Conservation (phyloP, 2,797 vertebrate species). For the Alectoris magna region DNA sequence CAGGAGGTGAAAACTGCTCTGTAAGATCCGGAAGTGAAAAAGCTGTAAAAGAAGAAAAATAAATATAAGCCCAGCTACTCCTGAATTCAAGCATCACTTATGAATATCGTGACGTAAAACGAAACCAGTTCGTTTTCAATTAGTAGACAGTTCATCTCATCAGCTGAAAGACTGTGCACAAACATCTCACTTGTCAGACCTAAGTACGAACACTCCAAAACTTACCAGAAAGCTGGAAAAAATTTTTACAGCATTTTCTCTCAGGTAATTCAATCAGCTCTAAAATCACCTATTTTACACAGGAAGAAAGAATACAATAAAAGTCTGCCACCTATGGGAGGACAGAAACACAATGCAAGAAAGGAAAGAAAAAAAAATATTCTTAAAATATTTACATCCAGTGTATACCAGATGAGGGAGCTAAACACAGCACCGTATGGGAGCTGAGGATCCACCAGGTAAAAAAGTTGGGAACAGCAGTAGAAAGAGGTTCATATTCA, state of each 20-base stretch:
- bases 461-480: neutral
- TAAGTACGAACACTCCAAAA: neutral
- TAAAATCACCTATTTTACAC: neutral
- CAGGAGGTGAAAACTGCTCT: conserved; percentile 92
- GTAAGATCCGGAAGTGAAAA: conserved; percentile 88
- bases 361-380: neutral
- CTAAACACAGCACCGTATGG: neutral
- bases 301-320: neutral
- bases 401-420: conserved; percentile 49
- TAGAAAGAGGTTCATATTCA: neutral
- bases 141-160: conserved; percentile 19
- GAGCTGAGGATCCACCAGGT: neutral
- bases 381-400: neutral
- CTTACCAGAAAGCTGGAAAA: neutral
- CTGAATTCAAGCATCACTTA: neutral
- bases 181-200: neutral
- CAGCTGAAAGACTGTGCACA: conserved; percentile 10
- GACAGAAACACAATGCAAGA: neutral
- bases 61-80: neutral
- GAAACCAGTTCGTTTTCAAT: conserved; percentile 20
- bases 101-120: neutral
- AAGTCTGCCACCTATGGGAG: neutral
- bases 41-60: conserved; percentile 75
- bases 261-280: neutral
- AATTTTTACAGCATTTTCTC: conserved; percentile 3